phyloP scores from a whole-genome alignment of 2,888 invertebrate genomes.

The Tanytarsus gracilentus region DNA sequence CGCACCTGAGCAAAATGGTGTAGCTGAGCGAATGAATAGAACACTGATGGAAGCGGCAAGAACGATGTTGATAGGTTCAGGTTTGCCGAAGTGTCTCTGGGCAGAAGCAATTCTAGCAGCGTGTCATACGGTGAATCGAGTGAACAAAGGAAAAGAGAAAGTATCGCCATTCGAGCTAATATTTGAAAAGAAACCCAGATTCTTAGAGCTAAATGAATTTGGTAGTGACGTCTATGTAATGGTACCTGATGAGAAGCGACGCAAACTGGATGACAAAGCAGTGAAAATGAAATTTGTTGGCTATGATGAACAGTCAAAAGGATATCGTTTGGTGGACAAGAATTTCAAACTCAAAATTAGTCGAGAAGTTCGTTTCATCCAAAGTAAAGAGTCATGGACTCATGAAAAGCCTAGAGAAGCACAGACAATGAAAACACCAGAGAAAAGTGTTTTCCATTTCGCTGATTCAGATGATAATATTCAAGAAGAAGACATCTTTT shows the following conservation, averaged over 20 bases:
- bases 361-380: not conserved
- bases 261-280: conserved; percentile 22
- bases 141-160: not conserved
- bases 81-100: conserved; percentile 33
- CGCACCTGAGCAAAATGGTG: conserved; percentile 34
- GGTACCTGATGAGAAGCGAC: conserved; percentile 23
- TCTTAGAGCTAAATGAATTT: conserved; percentile 1
- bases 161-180: not conserved
- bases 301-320: conserved; percentile 21
- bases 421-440: too few relatives aligned
- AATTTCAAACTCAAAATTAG: conserved; percentile 10
- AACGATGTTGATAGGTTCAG: conserved; percentile 33
- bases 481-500: not conserved
- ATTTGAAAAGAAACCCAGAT: not conserved
- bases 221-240: not conserved
- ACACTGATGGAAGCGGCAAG: conserved; percentile 33
- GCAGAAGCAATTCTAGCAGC: conserved; percentile 35
- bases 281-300: conserved; percentile 11
- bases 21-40: conserved; percentile 33
- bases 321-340: conserved; percentile 13
- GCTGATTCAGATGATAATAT: too few relatives aligned
- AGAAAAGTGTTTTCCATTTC: too few relatives aligned
- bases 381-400: too few relatives aligned
- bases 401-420: too few relatives aligned
- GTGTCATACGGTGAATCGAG: conserved; percentile 33